Percentiles rank a stretch among this genome's conserved stretches.
Evolutionary conservation across 2,113 vertebrate genomes (phyloP).

Genomic region (Pseudolaguvia tuberculata): DNA sequence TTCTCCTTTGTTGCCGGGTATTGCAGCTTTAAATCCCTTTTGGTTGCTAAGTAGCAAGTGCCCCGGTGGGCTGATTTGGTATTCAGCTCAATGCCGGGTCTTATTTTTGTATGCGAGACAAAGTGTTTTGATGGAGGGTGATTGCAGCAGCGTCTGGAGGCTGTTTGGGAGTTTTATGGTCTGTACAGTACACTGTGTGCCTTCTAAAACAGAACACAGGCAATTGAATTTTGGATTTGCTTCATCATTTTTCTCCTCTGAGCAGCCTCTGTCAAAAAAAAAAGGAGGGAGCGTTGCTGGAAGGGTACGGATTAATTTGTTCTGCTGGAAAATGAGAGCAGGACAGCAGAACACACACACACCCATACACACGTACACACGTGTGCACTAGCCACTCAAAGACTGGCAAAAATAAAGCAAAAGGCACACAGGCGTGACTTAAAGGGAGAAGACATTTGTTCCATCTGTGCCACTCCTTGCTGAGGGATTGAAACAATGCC

Average conservation of each 20-base stretch:
- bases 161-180: slow-evolving; percentile 93
- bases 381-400: background rate
- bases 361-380: slow-evolving; percentile 33
- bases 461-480: slow-evolving; percentile 17
- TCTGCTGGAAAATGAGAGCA: slow-evolving; percentile 66
- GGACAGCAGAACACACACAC: slow-evolving; percentile 59
- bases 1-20: slow-evolving; percentile 78
- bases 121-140: slow-evolving; percentile 99
- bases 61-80: slow-evolving; percentile 95
- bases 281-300: slow-evolving; percentile 65
- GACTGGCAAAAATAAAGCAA: slow-evolving; percentile 39
- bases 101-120: slow-evolving; percentile 99
- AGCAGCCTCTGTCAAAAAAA: slow-evolving; percentile 70
- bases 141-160: slow-evolving; percentile 94
- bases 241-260: slow-evolving; percentile 78
- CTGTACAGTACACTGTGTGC: slow-evolving; percentile 96
- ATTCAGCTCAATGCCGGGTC: slow-evolving; percentile 88
- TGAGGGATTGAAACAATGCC: slow-evolving; percentile 36
- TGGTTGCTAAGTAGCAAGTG: slow-evolving; percentile 96
- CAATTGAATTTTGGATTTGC: slow-evolving; percentile 87
- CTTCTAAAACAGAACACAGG: slow-evolving; percentile 86
- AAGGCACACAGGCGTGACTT: slow-evolving; percentile 26
- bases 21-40: slow-evolving; percentile 82
- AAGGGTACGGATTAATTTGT: slow-evolving; percentile 72
- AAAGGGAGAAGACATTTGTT: slow-evolving; percentile 20